These are phyloP conservation scores for Ichneumoninae sp. DNA, from an alignment of 2,888 invertebrate species.

Conservation along the genomic window DNA sequence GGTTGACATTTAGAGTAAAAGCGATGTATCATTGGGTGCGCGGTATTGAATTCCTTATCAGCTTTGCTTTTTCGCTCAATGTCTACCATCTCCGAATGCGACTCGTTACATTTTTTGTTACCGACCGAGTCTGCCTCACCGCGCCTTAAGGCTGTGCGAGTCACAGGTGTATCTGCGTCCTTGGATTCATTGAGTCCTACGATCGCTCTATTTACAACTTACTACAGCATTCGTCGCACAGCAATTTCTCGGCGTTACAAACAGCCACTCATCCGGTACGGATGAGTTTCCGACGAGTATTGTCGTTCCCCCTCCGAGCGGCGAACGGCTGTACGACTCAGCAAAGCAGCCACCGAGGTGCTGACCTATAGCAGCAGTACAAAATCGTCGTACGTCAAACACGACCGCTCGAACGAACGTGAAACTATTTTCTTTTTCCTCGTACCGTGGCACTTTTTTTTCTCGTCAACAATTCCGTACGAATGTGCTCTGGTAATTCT, in stretches of 20 bases:
- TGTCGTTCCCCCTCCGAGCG: neutral
- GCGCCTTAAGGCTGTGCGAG: too few species aligned
- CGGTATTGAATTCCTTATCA: too few species aligned
- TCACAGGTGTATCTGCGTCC: neutral
- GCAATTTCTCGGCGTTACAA: neutral
- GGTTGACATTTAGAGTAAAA: too few species aligned
- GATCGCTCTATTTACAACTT: neutral
- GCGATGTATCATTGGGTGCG: too few species aligned
- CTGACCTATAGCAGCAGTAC: constrained; percentile 31
- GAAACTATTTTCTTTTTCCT: constrained; percentile 47
- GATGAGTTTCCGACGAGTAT: neutral
- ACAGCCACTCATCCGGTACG: neutral
- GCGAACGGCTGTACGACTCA: neutral
- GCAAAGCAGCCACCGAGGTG: constrained; percentile 39
- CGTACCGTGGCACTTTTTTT: constrained; percentile 14
- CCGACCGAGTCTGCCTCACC: too few species aligned
- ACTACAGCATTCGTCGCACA: neutral
- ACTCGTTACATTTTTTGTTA: too few species aligned
- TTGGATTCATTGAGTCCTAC: neutral
- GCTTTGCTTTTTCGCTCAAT: too few species aligned
- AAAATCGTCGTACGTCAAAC: constrained; percentile 62
- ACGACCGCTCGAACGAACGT: constrained; percentile 23
- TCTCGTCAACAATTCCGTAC: constrained; percentile 43
- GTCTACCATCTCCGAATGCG: too few species aligned
- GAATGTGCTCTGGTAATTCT: constrained; percentile 63